Conservation (phyloP, 2,113 vertebrate genomes). For the Sylvilagus bachmani region DNA sequence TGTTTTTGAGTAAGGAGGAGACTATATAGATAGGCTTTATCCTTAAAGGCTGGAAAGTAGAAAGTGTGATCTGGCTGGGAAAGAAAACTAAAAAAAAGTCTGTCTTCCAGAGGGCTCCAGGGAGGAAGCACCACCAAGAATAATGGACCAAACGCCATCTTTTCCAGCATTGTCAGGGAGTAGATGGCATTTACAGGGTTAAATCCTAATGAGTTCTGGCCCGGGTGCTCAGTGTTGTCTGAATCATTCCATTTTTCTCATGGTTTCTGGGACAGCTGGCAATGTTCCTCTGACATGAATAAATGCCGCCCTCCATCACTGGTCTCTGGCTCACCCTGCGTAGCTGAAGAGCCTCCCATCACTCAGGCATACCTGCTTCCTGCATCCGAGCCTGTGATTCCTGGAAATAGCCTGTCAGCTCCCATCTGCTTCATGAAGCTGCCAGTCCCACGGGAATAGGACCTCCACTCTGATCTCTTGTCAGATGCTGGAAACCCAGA, state of each 20-base stretch:
- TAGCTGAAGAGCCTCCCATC: constrained; percentile 75
- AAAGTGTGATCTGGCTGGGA: background rate
- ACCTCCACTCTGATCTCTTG: constrained; percentile 83
- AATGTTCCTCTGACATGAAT: constrained; percentile 59
- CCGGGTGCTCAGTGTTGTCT: constrained; percentile 42
- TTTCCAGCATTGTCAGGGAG: constrained; percentile 43
- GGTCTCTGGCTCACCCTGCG: constrained; percentile 72
- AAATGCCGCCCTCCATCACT: constrained; percentile 75
- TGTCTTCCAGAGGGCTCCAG: background rate
- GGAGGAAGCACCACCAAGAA: background rate
- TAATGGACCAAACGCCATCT: constrained; percentile 41
- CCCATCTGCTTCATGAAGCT: constrained; percentile 88
- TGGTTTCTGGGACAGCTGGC: constrained; percentile 73
- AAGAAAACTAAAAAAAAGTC: background rate
- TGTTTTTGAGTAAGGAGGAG: background rate
- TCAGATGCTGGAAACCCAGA: constrained; percentile 87
- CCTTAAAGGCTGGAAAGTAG: background rate
- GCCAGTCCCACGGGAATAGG: constrained; percentile 83
- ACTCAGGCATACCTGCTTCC: constrained; percentile 82
- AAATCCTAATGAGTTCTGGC: constrained; percentile 52
- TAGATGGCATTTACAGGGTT: constrained; percentile 54
- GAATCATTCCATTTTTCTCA: constrained; percentile 68
- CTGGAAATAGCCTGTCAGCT: constrained; percentile 89
- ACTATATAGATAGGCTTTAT: background rate
- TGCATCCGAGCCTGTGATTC: constrained; percentile 85